A percentile compares a stretch with the other conserved stretches of the same genome.
phyloP scores from a whole-genome alignment of 2,797 vertebrate genomes.

The Helarctos malayanus region DNA sequence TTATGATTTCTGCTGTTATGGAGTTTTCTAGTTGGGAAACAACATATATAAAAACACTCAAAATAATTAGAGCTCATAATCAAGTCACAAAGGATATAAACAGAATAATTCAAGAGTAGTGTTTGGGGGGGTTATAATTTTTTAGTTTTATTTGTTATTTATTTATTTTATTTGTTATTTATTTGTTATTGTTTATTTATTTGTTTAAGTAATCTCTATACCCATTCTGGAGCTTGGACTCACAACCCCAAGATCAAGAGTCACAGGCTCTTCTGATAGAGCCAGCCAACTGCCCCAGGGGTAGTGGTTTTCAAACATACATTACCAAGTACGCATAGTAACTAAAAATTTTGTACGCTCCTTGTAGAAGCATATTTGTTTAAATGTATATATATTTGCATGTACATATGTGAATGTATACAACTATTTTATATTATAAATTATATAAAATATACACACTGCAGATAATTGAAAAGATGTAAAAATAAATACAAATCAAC shows the following conservation, averaged over 20 bases:
- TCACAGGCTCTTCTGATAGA: neutral
- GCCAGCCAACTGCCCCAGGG: neutral
- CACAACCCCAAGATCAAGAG: neutral
- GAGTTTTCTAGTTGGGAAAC: neutral
- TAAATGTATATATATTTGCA: neutral
- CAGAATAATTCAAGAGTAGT: neutral
- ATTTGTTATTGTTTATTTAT: too few species aligned
- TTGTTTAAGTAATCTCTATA: neutral
- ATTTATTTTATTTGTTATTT: too few species aligned
- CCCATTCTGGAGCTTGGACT: neutral
- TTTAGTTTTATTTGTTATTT: neutral
- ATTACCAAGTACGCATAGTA: neutral
- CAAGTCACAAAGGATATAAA: neutral
- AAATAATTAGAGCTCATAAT: slow-evolving; percentile 14
- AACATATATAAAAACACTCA: neutral
- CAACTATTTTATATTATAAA: slow-evolving; percentile 21
- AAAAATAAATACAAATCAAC: neutral
- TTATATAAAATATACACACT: neutral
- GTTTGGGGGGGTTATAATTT: neutral
- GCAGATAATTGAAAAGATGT: neutral
- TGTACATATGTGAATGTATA: neutral
- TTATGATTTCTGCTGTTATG: neutral
- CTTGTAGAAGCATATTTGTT: neutral
- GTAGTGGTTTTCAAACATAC: neutral
- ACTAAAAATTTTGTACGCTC: neutral